These are phyloP conservation scores for Oxyura jamaicensis DNA, from an alignment of 2,113 vertebrate genomes.

Conservation along the genomic window DNA sequence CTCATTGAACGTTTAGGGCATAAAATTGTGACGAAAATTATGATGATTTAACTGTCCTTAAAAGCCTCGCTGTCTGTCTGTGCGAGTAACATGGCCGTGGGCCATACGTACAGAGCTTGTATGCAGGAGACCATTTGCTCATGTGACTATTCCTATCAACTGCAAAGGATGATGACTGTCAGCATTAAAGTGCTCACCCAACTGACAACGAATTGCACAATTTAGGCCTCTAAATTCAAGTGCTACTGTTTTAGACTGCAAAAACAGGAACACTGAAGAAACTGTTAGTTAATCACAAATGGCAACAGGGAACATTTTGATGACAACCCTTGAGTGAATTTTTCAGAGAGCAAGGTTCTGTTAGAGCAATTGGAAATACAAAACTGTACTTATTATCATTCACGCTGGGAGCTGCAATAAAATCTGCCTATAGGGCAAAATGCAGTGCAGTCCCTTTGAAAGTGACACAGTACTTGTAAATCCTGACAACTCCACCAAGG, in stretches of 20 bases:
- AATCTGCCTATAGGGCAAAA: constrained; percentile 41
- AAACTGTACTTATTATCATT: constrained; percentile 19
- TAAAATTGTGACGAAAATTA: background rate
- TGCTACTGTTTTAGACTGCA: background rate
- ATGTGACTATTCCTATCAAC: background rate
- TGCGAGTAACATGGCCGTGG: rapidly evolving
- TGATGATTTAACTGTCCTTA: constrained; percentile 10
- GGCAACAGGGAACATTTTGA: background rate
- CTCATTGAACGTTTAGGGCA: background rate
- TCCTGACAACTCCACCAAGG: background rate
- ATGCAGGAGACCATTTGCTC: background rate
- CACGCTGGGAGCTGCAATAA: constrained; percentile 47
- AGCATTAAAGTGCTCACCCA: background rate
- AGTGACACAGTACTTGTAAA: constrained; percentile 19
- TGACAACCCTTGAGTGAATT: background rate
- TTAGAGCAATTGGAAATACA: constrained; percentile 7
- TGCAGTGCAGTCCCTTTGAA: background rate
- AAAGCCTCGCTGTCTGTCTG: background rate
- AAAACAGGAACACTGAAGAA: background rate
- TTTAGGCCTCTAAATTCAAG: background rate
- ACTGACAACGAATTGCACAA: background rate
- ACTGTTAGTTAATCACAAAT: constrained; percentile 2
- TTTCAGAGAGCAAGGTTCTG: background rate
- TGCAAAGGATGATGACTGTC: background rate
- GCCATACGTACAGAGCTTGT: background rate